A percentile compares a stretch with the other conserved stretches of the same genome.
phyloP scores from a whole-genome alignment of 1,140 invertebrate species.

The Eulimnadia texana region DNA sequence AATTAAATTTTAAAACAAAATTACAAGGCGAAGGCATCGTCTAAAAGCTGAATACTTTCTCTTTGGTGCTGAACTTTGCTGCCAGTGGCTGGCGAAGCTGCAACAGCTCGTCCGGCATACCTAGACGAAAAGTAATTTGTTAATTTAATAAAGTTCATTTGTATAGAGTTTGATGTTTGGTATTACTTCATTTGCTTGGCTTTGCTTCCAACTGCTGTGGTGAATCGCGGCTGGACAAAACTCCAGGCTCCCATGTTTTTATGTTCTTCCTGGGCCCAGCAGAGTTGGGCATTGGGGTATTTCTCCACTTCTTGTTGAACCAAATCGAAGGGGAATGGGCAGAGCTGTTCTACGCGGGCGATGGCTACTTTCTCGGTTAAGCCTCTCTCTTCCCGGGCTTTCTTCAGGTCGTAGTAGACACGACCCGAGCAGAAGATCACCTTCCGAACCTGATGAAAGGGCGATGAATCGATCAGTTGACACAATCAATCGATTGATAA shows the following conservation, averaged over 20 bases:
- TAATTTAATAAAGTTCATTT: no score
- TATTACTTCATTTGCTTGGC: slow-evolving; percentile 23
- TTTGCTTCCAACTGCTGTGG: slow-evolving; percentile 51
- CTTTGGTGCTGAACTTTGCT: slow-evolving; percentile 88
- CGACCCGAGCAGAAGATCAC: slow-evolving; percentile 88
- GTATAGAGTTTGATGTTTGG: slow-evolving; percentile 26
- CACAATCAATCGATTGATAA: no score
- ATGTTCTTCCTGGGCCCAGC: slow-evolving; percentile 96
- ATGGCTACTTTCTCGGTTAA: slow-evolving; percentile 73
- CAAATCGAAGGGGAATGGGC: slow-evolving; percentile 87
- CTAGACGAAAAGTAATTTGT: slow-evolving; percentile 49
- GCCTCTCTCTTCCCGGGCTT: slow-evolving; percentile 60
- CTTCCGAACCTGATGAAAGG: slow-evolving; percentile 52
- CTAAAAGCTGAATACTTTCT: slow-evolving; percentile 46
- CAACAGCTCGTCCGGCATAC: slow-evolving; percentile 73
- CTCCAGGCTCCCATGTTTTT: slow-evolving; percentile 94
- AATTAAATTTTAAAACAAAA: not conserved
- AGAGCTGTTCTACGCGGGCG: slow-evolving; percentile 73
- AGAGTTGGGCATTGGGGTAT: slow-evolving; percentile 78
- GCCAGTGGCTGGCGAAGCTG: slow-evolving; percentile 88
- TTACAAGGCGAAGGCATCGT: slow-evolving; percentile 3
- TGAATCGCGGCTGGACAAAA: slow-evolving; percentile 85
- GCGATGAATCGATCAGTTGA: no score
- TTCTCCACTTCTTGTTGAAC: slow-evolving; percentile 77
- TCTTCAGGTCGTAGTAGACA: slow-evolving; percentile 90